Conservation (phyloP, 2,113 vertebrate genomes). For the Sterna hirundo region DNA sequence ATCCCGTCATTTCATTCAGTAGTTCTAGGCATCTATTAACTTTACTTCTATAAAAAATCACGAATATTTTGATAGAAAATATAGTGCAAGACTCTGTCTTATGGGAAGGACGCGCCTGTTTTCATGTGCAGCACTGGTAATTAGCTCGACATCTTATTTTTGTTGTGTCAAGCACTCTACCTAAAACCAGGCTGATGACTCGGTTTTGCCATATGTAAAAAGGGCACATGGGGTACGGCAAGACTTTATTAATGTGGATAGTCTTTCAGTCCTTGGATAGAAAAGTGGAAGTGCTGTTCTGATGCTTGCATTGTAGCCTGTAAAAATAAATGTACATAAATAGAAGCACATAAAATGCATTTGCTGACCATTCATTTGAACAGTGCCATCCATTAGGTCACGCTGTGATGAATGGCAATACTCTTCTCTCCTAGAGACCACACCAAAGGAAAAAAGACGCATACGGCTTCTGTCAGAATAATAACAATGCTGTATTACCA, state of each 20-base stretch:
- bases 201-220: conserved; percentile 18
- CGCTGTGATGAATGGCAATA: conserved; percentile 17
- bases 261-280: conserved; percentile 10
- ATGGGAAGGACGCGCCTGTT: not conserved
- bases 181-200: conserved; percentile 32
- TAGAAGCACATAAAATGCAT: conserved; percentile 2
- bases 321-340: conserved; percentile 21
- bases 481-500: not conserved
- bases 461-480: not conserved
- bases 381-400: conserved; percentile 1
- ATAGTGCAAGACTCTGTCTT: not conserved
- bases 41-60: not conserved
- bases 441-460: not conserved
- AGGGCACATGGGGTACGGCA: not conserved
- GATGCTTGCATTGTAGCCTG: conserved; percentile 29
- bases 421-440: conserved; percentile 1
- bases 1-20: not conserved
- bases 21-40: conserved; percentile 13
- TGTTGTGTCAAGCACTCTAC: not conserved
- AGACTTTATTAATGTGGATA: not conserved
- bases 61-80: not conserved
- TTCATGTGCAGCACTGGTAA: not conserved
- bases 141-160: conserved; percentile 1
- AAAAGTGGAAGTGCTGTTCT: conserved; percentile 13
- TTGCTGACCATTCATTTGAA: conserved; percentile 30